Base-by-base conservation (phyloP, 37 sponge, comb jelly and placozoan species). In the Oscarella lobularis region DNA sequence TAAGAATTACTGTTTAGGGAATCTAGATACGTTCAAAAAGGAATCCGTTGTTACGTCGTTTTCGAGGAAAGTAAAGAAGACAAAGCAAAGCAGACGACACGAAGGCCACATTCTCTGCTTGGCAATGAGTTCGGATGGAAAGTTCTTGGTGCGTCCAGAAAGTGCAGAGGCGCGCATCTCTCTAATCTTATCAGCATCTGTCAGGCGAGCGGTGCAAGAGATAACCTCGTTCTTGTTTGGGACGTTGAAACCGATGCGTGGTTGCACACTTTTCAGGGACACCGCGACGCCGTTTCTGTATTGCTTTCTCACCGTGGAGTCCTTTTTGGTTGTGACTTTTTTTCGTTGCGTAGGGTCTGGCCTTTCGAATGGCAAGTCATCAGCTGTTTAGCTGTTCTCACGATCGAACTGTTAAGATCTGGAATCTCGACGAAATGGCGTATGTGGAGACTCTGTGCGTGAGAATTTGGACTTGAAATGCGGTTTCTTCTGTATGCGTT, bases 361-460 rank as follows among this genome's bases (percentile, higher is more conserved):
- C 75, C 0, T 98, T 98, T 55, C 87, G 82, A 32, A 75, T 67
- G 2, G 87, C 87, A 9, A 81, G 87, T 1, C 87, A 94, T 55
- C 79, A 94, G 69, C 81, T 98, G n/a, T 93, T 89, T 75, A 94
- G 95, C 76, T 80, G 87, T 39, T 94, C 99, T 0, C 41, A 72
- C 39, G 99, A 98, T 66, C 76, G 99, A 35, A 88, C 95, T 6
- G 84, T 98, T 14, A 98, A 94, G 66, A 40, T 98, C 33, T 98
- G 99, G 99, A 98, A 91, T 67, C 60, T 90, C 1, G 92, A 90
- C 75, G 95, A 94, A 36, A 90, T 90, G 89, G 77, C 83, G 0
- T 98, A 98, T 72, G 84, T 98, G 6, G 99, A 98, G 76, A 98
- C 95, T 66, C 76, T 98, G 90, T 91, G 75, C 77, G 92, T 77